Base-by-base conservation (phyloP, 2,797 vertebrate genomes). In the Enteromius afrohamiltoni region DNA sequence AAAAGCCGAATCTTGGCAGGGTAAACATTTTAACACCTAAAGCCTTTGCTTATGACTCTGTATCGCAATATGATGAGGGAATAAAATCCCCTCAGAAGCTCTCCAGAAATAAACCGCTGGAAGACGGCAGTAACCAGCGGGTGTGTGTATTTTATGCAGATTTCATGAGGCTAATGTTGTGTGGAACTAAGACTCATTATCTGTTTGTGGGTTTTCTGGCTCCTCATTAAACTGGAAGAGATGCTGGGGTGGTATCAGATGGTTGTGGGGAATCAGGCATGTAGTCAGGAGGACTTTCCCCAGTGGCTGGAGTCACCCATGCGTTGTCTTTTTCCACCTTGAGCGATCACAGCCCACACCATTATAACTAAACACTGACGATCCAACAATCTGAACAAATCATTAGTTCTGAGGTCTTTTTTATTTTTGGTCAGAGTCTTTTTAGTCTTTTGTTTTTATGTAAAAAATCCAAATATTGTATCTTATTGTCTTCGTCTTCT, bases 141-240 rank as follows among this genome's bases (percentile, higher is more conserved):
- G 81, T 68, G 64, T 68, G 78, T 83, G 80, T 79, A 71, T 55
- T 79, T 67, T 74, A 49, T 83, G 40, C 60, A 74, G 71, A 81
- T 83, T 87, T 79, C 34, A 75, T 49, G 51, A 84, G 45, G 80
- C 68, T 83, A 68, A 81, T 74, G 78, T 84, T 68, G 7, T 85
- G 76, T 71, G 77, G 71, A 74, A 82, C 67, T 87, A 83, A 77
- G 80, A 83, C 79, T 85, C 58, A 83, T 87, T 76, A 84, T 86
- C 45, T 74, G 26, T 83, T 74, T 74, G 81, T 65, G 70, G 42
- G 34, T 60, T 47, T 55, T 77, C 71, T 73, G 37, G 14, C 65
- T 73, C 49, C 80, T 88, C 75, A 77, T 86, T 88, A 86, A 77
- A 53, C 49, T 81, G 49, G 76, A 69, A 19, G 62, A 83, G 69